Evolutionary conservation across 2,888 invertebrate genomes (phyloP).

Genomic region (Sarcophaga caerulescens): DNA sequence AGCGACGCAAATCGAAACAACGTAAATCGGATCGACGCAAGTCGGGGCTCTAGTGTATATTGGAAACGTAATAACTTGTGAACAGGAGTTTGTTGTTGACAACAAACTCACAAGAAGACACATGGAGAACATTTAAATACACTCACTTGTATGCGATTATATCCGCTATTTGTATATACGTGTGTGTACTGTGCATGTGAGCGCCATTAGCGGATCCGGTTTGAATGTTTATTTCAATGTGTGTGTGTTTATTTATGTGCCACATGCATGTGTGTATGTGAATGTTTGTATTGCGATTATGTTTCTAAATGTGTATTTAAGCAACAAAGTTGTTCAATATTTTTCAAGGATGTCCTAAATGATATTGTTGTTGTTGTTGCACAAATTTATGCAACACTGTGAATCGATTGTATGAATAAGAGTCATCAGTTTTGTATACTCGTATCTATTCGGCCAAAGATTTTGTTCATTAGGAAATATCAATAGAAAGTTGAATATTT

Average conservation of each 20-base stretch:
- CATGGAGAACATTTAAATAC: no score
- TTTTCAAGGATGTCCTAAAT: neutral
- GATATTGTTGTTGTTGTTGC: neutral
- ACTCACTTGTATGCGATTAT: no score
- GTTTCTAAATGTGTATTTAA: neutral
- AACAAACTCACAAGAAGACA: neutral
- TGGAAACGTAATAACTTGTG: slow-evolving; percentile 57
- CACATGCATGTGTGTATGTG: neutral
- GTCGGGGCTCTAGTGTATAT: no score
- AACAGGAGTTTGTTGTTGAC: slow-evolving; percentile 30
- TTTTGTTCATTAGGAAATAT: slow-evolving; percentile 24
- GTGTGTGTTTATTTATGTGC: neutral
- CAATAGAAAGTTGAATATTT: neutral
- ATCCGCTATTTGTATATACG: no score
- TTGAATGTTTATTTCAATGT: neutral
- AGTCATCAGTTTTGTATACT: slow-evolving; percentile 19
- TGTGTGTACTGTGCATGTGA: neutral
- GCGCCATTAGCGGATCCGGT: neutral
- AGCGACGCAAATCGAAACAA: no score
- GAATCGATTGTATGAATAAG: slow-evolving; percentile 26
- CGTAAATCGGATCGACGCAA: no score
- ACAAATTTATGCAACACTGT: neutral
- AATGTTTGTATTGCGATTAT: neutral
- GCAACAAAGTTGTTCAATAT: neutral
- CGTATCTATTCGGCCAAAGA: neutral